Conservation (phyloP, 2,113 vertebrate genomes). For the Prietella phreatophila region DNA sequence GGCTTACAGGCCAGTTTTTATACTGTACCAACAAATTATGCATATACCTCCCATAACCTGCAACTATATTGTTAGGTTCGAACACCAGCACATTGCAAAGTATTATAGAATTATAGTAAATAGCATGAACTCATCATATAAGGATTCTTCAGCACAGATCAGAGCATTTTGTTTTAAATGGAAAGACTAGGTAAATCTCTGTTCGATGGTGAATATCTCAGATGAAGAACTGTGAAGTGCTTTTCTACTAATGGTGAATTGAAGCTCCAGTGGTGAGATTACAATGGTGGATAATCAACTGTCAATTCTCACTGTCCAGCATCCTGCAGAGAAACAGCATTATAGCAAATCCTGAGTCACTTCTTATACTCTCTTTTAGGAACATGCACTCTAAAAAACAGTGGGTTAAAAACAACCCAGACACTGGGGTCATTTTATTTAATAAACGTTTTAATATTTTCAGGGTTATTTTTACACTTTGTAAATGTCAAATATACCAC, state of each 20-base stretch:
- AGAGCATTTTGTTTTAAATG: background rate
- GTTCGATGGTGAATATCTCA: background rate
- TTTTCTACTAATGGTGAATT: background rate
- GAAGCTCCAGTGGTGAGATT: background rate
- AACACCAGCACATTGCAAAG: background rate
- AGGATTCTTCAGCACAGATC: background rate
- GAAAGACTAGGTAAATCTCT: background rate
- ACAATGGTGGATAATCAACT: background rate
- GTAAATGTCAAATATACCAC: too few relatives aligned
- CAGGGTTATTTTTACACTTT: too few relatives aligned
- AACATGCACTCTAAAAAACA: background rate
- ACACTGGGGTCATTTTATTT: too few relatives aligned
- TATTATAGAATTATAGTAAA: background rate
- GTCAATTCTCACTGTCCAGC: background rate
- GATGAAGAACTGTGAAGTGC: background rate
- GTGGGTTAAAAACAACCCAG: too few relatives aligned
- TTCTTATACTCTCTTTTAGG: background rate
- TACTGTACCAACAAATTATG: background rate
- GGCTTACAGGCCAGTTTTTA: background rate
- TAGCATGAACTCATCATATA: background rate
- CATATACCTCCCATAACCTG: background rate
- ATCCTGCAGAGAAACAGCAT: background rate
- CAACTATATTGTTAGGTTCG: background rate
- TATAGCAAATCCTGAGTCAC: background rate
- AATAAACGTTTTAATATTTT: too few relatives aligned